These are phyloP conservation scores for Chymomyza fuscimana DNA, from an alignment of 2,888 invertebrate genomes.

Conservation along the genomic window DNA sequence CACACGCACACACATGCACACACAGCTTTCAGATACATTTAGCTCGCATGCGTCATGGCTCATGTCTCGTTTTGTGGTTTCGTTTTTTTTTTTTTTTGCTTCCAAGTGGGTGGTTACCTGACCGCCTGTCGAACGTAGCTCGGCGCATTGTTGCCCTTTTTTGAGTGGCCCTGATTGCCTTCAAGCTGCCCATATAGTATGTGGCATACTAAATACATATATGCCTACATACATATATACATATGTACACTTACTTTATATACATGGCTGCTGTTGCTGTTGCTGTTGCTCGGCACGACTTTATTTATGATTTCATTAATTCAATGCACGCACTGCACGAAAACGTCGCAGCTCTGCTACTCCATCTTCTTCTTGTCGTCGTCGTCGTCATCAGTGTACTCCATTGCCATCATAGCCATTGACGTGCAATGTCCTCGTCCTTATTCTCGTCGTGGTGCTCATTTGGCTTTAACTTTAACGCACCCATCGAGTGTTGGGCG, in stretches of 20 bases:
- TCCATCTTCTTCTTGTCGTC: background rate
- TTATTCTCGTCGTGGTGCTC: background rate
- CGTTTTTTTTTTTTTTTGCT: background rate
- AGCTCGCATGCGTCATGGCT: conserved; percentile 54
- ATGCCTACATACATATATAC: background rate
- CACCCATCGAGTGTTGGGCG: conserved; percentile 43
- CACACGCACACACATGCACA: background rate
- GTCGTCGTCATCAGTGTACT: background rate
- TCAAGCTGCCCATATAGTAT: conserved; percentile 4
- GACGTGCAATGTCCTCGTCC: background rate
- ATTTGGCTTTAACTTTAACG: conserved; percentile 15
- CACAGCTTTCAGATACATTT: conserved; percentile 4
- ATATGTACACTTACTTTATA: background rate
- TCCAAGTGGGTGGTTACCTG: conserved; percentile 62
- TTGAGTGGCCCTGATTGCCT: conserved; percentile 44
- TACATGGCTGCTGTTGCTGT: background rate
- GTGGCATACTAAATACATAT: background rate
- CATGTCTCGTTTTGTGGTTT: conserved; percentile 20
- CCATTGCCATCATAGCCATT: background rate
- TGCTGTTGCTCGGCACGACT: conserved; percentile 22
- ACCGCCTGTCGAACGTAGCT: conserved; percentile 5
- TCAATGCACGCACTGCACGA: conserved; percentile 61
- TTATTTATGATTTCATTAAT: conserved; percentile 59
- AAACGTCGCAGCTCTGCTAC: conserved; percentile 2
- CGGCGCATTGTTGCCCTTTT: conserved; percentile 40